phyloP scores from a whole-genome alignment of 2,113 vertebrate species.

The Ictalurus furcatus region DNA sequence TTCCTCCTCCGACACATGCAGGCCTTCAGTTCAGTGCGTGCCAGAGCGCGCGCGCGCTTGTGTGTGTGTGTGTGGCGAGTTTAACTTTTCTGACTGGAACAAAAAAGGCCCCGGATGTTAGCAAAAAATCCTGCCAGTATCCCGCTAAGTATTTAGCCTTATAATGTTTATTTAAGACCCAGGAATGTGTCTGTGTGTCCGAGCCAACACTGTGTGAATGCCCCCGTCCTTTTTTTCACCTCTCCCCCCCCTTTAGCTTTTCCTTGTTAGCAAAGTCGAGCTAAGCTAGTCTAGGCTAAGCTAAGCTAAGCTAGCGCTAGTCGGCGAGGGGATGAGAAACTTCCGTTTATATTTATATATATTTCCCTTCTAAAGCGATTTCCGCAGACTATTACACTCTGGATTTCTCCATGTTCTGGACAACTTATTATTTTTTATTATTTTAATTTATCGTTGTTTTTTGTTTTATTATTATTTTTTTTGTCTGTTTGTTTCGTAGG shows the following conservation, averaged over 20 bases:
- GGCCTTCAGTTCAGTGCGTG: constrained; percentile 26
- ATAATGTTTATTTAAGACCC: not conserved
- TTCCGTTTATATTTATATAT: constrained; percentile 6
- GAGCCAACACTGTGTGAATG: not conserved
- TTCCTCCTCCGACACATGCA: constrained; percentile 14
- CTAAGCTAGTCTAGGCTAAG: not conserved
- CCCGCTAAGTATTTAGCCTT: not conserved
- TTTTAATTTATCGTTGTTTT: constrained; percentile 18
- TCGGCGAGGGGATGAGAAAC: not conserved
- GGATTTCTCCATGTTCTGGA: constrained; percentile 7
- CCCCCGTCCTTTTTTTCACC: not conserved
- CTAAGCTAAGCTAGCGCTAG: constrained; percentile 12
- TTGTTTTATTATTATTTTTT: constrained; percentile 3
- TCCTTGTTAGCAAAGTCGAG: constrained; percentile 1
- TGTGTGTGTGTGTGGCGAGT: not conserved
- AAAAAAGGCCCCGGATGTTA: not conserved
- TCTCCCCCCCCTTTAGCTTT: not conserved
- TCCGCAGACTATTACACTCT: not conserved
- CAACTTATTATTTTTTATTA: not conserved
- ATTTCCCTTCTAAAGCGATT: not conserved
- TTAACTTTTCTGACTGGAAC: constrained; percentile 6
- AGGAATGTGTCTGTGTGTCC: too few relatives aligned
- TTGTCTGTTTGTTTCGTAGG: constrained; percentile 31
- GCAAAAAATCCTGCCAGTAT: not conserved
- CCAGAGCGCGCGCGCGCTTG: not conserved